A percentile compares a stretch with the other conserved stretches of the same genome.
phyloP scores from a whole-genome alignment of 1,140 invertebrate species.

The Brachionus manjavacas region DNA sequence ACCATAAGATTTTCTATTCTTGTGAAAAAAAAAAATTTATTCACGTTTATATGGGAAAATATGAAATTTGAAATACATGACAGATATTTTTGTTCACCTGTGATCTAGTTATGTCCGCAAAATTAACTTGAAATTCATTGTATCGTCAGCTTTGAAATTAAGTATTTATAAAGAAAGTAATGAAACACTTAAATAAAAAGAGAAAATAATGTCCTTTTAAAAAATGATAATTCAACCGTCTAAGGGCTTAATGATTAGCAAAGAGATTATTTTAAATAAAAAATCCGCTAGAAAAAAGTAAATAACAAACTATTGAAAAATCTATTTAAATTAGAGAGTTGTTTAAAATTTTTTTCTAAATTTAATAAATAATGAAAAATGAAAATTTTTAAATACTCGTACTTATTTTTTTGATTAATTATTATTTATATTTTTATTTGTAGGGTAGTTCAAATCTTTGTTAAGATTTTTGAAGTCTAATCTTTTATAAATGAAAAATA shows the following conservation, averaged over 20 bases:
- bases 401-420: not conserved
- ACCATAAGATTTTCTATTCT: not conserved
- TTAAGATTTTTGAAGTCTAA: not conserved
- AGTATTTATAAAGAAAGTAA: not conserved
- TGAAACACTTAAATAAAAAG: not conserved
- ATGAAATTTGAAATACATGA: not conserved
- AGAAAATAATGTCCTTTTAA: not conserved
- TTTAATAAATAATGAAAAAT: too few relatives aligned
- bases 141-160: not conserved
- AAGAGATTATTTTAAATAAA: not conserved
- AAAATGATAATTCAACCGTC: not conserved
- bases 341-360: too few relatives aligned
- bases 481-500: not conserved
- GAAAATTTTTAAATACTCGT: not conserved
- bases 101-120: not conserved
- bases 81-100: not conserved
- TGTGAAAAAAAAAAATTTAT: not conserved
- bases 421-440: too few relatives aligned
- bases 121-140: not conserved
- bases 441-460: not conserved
- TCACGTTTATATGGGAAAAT: not conserved
- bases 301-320: not conserved
- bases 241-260: not conserved
- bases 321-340: too few relatives aligned
- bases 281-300: not conserved